Percentiles rank a stretch among this genome's conserved stretches.
Evolutionary conservation across 2,113 vertebrate species (phyloP).

Genomic region (Pyxicephalus adspersus): DNA sequence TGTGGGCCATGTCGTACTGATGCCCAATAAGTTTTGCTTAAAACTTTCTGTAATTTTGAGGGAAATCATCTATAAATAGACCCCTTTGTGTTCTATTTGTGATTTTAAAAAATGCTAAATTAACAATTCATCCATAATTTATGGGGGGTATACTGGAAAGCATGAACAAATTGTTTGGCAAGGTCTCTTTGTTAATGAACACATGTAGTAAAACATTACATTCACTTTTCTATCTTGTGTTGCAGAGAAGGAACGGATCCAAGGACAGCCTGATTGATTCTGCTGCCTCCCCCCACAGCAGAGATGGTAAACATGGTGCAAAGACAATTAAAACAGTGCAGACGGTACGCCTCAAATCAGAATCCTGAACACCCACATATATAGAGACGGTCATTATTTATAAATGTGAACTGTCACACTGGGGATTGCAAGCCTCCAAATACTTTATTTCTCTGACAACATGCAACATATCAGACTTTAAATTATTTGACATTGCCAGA

Average conservation of each 20-base stretch:
- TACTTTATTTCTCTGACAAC: conserved; percentile 9
- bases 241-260: conserved; percentile 78
- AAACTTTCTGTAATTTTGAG: no score
- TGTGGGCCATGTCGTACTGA: no score
- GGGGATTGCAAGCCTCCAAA: background rate
- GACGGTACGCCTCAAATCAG: conserved; percentile 72
- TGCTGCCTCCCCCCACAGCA: conserved; percentile 63
- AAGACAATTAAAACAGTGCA: conserved; percentile 79
- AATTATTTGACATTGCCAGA: background rate
- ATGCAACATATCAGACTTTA: background rate
- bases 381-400: conserved; percentile 57
- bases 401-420: conserved; percentile 43
- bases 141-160: no score
- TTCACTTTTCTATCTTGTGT: conserved; percentile 43
- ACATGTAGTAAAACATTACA: background rate
- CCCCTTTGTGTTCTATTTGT: no score
- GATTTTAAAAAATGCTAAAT: no score
- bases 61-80: no score
- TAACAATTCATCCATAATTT: no score
- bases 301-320: conserved; percentile 69
- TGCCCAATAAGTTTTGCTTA: no score
- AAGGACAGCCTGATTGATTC: conserved; percentile 81
- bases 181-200: no score
- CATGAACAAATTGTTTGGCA: no score
- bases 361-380: conserved; percentile 70